These are phyloP conservation scores for Myopa tessellatipennis DNA, from an alignment of 2,888 invertebrate genomes.

Conservation along the genomic window DNA sequence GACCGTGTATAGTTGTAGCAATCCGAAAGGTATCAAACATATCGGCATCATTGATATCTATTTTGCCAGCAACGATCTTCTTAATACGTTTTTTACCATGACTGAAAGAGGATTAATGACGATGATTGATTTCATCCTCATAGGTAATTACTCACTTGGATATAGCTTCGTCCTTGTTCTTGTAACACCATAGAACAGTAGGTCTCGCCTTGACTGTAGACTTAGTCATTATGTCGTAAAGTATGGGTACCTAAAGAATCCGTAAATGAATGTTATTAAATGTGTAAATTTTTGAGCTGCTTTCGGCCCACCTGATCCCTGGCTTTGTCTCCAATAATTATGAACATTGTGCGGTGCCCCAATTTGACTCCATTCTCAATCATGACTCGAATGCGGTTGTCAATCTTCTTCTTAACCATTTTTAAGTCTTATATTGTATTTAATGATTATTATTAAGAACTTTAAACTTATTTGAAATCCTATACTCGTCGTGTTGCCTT, in stretches of 20 bases:
- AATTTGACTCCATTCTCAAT: constrained; percentile 96
- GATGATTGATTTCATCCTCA: neutral
- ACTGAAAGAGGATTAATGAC: constrained; percentile 67
- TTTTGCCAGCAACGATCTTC: constrained; percentile 88
- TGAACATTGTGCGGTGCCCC: constrained; percentile 93
- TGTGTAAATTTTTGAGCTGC: neutral
- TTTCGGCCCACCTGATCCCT: constrained; percentile 83
- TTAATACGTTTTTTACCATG: constrained; percentile 95
- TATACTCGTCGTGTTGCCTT: neutral
- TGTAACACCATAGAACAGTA: constrained; percentile 98
- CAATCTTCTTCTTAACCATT: constrained; percentile 95
- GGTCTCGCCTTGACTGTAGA: constrained; percentile 93
- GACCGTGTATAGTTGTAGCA: constrained; percentile 95
- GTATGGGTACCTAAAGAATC: constrained; percentile 84
- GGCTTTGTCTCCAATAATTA: constrained; percentile 95
- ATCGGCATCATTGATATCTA: constrained; percentile 93
- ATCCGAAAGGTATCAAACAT: constrained; percentile 96
- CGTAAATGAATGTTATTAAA: neutral
- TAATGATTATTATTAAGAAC: neutral
- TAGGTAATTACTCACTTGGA: constrained; percentile 74
- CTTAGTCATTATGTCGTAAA: constrained; percentile 98
- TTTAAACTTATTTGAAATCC: neutral
- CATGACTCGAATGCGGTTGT: constrained; percentile 92
- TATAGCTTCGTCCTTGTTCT: constrained; percentile 89
- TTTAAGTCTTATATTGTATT: constrained; percentile 48